Percentiles rank a stretch among this genome's conserved stretches.
Conservation (phyloP, 2,113 vertebrate species). For the Nothobranchius furzeri region DNA sequence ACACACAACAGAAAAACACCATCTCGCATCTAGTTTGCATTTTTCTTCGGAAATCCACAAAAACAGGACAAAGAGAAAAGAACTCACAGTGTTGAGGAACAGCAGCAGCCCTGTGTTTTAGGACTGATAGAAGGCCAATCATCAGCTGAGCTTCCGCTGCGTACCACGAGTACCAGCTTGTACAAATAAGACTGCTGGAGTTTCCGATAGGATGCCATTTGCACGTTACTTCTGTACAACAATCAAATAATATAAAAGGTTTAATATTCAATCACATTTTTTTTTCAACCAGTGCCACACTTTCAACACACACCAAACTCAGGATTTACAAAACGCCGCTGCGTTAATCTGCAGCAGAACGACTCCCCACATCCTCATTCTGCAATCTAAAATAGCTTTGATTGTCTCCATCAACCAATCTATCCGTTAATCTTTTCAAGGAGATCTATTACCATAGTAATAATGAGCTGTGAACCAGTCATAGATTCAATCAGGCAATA, state of each 20-base stretch:
- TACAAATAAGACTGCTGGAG: slow-evolving; percentile 51
- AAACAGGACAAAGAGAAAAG: not conserved
- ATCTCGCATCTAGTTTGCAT: not conserved
- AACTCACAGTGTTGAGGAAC: not conserved
- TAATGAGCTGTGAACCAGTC: slow-evolving; percentile 78
- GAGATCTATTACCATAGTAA: slow-evolving; percentile 82
- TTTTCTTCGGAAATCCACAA: slow-evolving; percentile 2
- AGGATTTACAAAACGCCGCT: slow-evolving; percentile 16
- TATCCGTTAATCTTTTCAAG: slow-evolving; percentile 75
- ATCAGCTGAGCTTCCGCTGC: slow-evolving; percentile 42
- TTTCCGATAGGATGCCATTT: slow-evolving; percentile 3
- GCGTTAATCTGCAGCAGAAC: slow-evolving; percentile 29
- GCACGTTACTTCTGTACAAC: not conserved
- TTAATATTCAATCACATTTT: slow-evolving; percentile 26
- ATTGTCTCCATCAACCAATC: slow-evolving; percentile 68
- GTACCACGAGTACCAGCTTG: slow-evolving; percentile 26
- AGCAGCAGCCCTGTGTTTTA: slow-evolving; percentile 3
- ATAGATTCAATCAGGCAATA: slow-evolving; percentile 74
- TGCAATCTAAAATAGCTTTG: slow-evolving; percentile 73
- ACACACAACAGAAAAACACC: slow-evolving; percentile 53
- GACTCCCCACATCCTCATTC: slow-evolving; percentile 25
- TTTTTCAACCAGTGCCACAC: slow-evolving; percentile 13
- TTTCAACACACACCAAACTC: not conserved
- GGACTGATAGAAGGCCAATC: slow-evolving; percentile 57
- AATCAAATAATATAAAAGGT: not conserved